Conservation (phyloP, 2,797 vertebrate genomes). For the Clarias fuscus region DNA sequence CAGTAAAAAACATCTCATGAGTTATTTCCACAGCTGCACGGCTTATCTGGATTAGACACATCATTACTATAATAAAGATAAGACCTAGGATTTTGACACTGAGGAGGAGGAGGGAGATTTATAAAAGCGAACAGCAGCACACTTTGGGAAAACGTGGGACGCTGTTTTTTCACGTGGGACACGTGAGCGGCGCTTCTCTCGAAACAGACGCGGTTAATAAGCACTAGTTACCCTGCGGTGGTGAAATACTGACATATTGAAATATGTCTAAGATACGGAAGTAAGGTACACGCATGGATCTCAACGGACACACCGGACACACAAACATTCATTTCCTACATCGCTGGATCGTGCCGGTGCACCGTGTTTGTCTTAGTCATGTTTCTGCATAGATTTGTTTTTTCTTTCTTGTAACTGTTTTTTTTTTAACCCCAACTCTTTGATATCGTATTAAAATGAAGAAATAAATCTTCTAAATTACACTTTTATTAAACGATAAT, state of each 20-base stretch:
- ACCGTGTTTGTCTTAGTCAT: not conserved
- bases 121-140: not conserved
- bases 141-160: not conserved
- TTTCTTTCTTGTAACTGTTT: not conserved
- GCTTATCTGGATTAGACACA: not conserved
- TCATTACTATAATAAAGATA: not conserved
- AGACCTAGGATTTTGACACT: not conserved
- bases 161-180: not conserved
- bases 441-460: not conserved
- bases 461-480: not conserved
- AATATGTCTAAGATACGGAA: not conserved
- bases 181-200: not conserved
- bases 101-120: not conserved
- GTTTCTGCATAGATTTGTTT: not conserved
- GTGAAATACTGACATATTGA: not conserved
- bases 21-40: not conserved
- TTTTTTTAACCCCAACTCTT: no score
- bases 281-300: not conserved
- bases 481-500: not conserved
- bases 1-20: not conserved
- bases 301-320: not conserved
- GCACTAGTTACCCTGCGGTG: not conserved
- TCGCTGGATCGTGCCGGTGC: not conserved
- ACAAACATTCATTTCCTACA: not conserved
- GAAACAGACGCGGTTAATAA: not conserved